A percentile compares a stretch with the other conserved stretches of the same genome.
phyloP scores from a whole-genome alignment of 2,888 invertebrate species.

The Drosophila meridiana region DNA sequence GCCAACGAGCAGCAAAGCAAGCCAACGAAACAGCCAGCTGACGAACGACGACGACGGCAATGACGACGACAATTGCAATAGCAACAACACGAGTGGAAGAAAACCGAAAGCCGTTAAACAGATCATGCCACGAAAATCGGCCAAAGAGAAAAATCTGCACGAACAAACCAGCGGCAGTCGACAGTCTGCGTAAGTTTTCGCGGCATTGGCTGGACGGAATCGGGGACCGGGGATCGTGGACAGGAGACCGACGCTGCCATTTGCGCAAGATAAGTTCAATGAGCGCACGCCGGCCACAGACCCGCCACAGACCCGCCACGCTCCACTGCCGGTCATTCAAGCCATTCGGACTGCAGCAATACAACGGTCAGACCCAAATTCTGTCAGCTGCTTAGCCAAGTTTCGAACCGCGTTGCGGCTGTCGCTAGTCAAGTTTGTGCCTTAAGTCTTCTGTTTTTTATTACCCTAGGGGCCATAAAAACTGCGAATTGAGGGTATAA shows the following conservation, averaged over 20 bases:
- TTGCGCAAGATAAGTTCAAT: constrained; percentile 79
- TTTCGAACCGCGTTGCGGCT: constrained; percentile 26
- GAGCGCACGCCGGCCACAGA: constrained; percentile 63
- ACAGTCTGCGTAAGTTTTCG: constrained; percentile 40
- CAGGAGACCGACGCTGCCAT: constrained; percentile 35
- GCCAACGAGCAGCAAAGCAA: constrained; percentile 38
- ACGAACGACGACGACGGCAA: constrained; percentile 21
- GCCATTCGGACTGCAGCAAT: constrained; percentile 14
- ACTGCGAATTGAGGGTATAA: neutral
- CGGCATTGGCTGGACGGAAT: neutral
- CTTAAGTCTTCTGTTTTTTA: constrained; percentile 57
- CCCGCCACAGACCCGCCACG: constrained; percentile 63
- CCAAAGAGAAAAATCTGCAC: constrained; percentile 76
- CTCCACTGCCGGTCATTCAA: constrained; percentile 58
- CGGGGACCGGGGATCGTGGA: neutral
- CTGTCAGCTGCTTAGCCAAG: constrained; percentile 40
- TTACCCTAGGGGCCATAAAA: constrained; percentile 11
- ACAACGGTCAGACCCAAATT: constrained; percentile 23
- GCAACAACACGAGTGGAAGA: constrained; percentile 47
- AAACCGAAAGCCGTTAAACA: constrained; percentile 79
- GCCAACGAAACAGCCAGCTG: constrained; percentile 33
- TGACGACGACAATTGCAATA: constrained; percentile 19
- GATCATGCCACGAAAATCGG: constrained; percentile 80
- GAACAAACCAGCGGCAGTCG: constrained; percentile 55
- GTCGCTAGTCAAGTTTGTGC: constrained; percentile 50